phyloP scores from a whole-genome alignment of 1,140 invertebrate species.

The Drosophila subobscura region DNA sequence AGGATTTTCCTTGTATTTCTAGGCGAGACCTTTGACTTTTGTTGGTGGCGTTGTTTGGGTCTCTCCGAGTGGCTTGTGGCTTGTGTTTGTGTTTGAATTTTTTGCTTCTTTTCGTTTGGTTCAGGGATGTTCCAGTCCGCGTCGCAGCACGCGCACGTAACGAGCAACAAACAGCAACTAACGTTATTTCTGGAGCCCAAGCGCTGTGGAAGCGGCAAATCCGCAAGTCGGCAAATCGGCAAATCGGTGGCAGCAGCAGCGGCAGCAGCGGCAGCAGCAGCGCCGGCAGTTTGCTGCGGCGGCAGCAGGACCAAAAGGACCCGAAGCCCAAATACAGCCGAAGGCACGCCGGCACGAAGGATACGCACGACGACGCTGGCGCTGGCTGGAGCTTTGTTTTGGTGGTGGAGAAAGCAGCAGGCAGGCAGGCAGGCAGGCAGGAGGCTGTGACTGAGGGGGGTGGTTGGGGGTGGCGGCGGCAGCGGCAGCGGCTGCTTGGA shows the following conservation, averaged over 20 bases:
- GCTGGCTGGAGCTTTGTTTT: conserved; percentile 54
- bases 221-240: conserved; percentile 60
- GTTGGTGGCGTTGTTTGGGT: neutral
- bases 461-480: neutral
- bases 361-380: conserved; percentile 21
- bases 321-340: conserved; percentile 36
- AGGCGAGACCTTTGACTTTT: conserved; percentile 5
- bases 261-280: conserved; percentile 12
- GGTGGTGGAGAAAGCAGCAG: conserved; percentile 25
- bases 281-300: conserved; percentile 10
- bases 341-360: conserved; percentile 53
- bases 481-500: conserved; percentile 3
- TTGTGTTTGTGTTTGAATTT: conserved; percentile 14
- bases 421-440: neutral
- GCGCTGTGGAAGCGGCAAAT: conserved; percentile 73
- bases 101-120: conserved; percentile 32
- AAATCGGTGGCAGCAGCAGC: conserved; percentile 36
- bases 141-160: conserved; percentile 82
- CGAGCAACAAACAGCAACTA: conserved; percentile 84
- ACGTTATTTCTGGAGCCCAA: conserved; percentile 82
- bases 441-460: neutral
- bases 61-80: conserved; percentile 12
- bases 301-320: conserved; percentile 12
- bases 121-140: conserved; percentile 51
- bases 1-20: neutral